Conservation (phyloP, 2,797 vertebrate genomes). For the Acipenser oxyrinchus region DNA sequence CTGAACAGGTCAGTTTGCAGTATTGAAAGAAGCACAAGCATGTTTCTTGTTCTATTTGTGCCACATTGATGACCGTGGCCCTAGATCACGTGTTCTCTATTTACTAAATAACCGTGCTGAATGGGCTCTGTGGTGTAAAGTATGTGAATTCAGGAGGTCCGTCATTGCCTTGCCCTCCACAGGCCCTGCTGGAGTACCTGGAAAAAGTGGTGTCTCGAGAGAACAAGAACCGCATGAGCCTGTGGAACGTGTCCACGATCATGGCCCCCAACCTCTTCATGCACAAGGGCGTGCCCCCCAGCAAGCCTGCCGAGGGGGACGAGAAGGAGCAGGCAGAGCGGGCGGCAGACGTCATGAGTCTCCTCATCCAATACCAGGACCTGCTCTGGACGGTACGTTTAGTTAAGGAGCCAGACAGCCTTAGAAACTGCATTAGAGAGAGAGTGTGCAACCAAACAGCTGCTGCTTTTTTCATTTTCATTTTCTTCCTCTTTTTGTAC, state of each 20-base stretch:
- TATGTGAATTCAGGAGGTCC: background rate
- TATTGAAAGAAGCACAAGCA: no score
- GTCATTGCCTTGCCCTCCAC: conserved; percentile 5
- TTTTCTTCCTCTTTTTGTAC: no score
- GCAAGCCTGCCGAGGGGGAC: conserved; percentile 64
- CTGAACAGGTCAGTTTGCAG: no score
- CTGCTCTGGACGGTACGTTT: conserved; percentile 76
- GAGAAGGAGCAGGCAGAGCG: conserved; percentile 80
- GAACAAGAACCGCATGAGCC: conserved; percentile 80
- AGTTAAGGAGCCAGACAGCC: no score
- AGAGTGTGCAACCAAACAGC: no score
- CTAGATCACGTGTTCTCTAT: no score
- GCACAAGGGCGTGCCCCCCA: conserved; percentile 64
- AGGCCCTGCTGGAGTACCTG: conserved; percentile 84
- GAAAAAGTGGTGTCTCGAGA: conserved; percentile 74
- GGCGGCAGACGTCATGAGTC: conserved; percentile 71
- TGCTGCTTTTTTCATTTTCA: no score
- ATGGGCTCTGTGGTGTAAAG: no score
- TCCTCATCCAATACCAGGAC: conserved; percentile 82
- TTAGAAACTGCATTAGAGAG: no score
- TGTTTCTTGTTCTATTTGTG: no score
- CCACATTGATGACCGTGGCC: no score
- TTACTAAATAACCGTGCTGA: no score
- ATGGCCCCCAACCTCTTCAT: conserved; percentile 89
- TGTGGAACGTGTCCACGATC: conserved; percentile 90